These are phyloP conservation scores for Drosophila eugracilis DNA, from an alignment of 1,140 invertebrate genomes.

Conservation along the genomic window DNA sequence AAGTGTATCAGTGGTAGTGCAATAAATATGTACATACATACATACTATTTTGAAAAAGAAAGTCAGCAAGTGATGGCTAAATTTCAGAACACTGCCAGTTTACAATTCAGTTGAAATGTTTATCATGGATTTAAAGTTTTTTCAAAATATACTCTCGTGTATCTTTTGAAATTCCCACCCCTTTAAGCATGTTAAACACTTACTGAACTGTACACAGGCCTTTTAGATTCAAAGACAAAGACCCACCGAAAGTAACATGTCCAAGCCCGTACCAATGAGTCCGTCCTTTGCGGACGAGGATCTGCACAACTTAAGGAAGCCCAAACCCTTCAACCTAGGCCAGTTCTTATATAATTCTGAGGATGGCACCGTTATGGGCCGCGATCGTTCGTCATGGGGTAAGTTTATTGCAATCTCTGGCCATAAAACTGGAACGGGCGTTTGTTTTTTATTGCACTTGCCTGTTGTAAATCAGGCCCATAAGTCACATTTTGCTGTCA, in stretches of 20 bases:
- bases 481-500: constrained; percentile 1
- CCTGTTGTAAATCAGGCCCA: constrained; percentile 13
- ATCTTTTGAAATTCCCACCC: no score
- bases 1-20: no score
- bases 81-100: no score
- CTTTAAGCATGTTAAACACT: background rate
- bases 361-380: constrained; percentile 89
- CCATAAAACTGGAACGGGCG: background rate
- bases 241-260: constrained; percentile 69
- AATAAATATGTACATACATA: no score
- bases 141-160: constrained; percentile 1
- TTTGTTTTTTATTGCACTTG: background rate
- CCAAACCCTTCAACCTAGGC: constrained; percentile 68
- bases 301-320: constrained; percentile 60
- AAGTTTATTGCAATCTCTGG: constrained; percentile 46
- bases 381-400: constrained; percentile 91
- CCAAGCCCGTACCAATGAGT: constrained; percentile 72
- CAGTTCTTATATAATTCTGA: constrained; percentile 90
- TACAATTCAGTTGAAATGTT: background rate
- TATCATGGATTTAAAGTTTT: background rate
- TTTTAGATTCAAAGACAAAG: constrained; percentile 30
- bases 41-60: no score
- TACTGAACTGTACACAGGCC: constrained; percentile 5
- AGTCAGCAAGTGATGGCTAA: no score
- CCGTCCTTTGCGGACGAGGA: constrained; percentile 66